Evolutionary conservation across 2,888 invertebrate genomes (phyloP).

Genomic region (Lottia scabra): DNA sequence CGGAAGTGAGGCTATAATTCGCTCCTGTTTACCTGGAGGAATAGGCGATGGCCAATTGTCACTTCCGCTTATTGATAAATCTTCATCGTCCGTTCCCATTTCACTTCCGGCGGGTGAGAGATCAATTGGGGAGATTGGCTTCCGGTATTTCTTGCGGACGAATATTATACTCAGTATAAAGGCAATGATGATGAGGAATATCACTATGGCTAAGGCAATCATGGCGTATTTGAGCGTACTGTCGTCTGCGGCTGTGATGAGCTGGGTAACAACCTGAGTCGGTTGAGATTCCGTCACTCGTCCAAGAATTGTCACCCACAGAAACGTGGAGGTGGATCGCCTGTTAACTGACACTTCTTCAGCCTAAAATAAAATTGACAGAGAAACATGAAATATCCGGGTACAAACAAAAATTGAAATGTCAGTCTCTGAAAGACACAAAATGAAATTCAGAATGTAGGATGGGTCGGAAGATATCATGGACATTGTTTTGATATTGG

Average conservation of each 20-base stretch:
- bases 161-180: constrained; percentile 22
- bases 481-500: too few species aligned
- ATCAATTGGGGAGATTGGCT: constrained; percentile 26
- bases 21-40: constrained; percentile 11
- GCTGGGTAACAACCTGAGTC: background rate
- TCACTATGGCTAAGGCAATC: constrained; percentile 30
- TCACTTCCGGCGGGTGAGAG: constrained; percentile 30
- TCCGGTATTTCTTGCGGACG: constrained; percentile 23
- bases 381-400: too few species aligned
- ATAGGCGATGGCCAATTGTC: constrained; percentile 15
- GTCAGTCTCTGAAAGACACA: too few species aligned
- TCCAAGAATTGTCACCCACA: constrained; percentile 6
- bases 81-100: constrained; percentile 39
- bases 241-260: constrained; percentile 7
- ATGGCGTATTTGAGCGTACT: constrained; percentile 27
- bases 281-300: constrained; percentile 11
- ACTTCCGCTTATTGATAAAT: constrained; percentile 25
- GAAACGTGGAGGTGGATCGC: background rate
- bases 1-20: constrained; percentile 19
- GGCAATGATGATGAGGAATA: constrained; percentile 25
- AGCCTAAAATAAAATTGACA: background rate
- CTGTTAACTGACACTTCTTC: background rate
- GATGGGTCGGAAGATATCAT: too few species aligned
- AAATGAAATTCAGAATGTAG: too few species aligned
- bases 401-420: too few species aligned